Percentiles rank a stretch among this genome's conserved stretches.
Conservation (phyloP, 2,113 vertebrate species). For the Peromyscus maniculatus region DNA sequence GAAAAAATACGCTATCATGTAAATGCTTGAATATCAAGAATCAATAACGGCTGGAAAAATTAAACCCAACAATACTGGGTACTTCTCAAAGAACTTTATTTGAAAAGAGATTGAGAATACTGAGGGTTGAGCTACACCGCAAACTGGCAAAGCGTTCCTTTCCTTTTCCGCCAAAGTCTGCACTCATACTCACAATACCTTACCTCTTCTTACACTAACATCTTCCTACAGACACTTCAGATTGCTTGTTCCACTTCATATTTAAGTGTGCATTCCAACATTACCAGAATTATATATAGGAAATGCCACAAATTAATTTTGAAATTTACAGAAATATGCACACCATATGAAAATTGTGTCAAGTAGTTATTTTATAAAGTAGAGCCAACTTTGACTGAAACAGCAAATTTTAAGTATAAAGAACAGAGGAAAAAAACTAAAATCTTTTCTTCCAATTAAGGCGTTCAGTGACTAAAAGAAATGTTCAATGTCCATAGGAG, state of each 20-base stretch:
- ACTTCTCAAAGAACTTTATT: slow-evolving; percentile 75
- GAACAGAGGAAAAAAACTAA: neutral
- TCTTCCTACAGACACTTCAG: slow-evolving; percentile 19
- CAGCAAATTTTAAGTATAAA: slow-evolving; percentile 32
- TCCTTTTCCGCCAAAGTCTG: neutral
- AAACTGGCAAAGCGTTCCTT: slow-evolving; percentile 65
- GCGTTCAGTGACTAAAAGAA: neutral
- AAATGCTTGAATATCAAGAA: slow-evolving; percentile 93
- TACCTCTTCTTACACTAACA: slow-evolving; percentile 56
- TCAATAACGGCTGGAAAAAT: slow-evolving; percentile 83
- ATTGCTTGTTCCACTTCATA: neutral
- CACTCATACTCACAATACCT: slow-evolving; percentile 49
- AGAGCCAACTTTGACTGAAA: slow-evolving; percentile 53
- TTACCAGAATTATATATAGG: neutral
- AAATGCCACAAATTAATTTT: slow-evolving; percentile 61
- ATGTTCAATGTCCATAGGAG: neutral
- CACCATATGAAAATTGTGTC: slow-evolving; percentile 25
- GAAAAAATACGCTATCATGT: slow-evolving; percentile 84
- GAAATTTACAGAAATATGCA: slow-evolving; percentile 47
- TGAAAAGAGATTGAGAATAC: slow-evolving; percentile 74
- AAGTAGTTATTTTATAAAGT: slow-evolving; percentile 60
- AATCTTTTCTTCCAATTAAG: neutral
- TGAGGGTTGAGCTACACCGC: slow-evolving; percentile 59
- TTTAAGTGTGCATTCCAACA: neutral
- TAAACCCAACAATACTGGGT: slow-evolving; percentile 85